phyloP scores from a whole-genome alignment of 2,797 vertebrate species.

The Psittacula derbiana region DNA sequence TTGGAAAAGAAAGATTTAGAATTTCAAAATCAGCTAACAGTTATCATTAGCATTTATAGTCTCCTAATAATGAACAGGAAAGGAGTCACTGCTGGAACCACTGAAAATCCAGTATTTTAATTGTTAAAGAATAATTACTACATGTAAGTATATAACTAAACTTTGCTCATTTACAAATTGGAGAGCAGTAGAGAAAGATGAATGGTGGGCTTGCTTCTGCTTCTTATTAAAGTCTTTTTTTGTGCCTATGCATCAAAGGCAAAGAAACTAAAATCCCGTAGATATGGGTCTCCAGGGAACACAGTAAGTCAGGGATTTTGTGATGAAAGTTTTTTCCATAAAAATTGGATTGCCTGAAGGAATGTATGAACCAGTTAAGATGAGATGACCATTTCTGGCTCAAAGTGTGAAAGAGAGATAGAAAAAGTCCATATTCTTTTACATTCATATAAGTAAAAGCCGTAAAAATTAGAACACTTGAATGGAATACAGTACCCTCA shows the following conservation, averaged over 20 bases:
- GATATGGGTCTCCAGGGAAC: neutral
- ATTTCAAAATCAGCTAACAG: neutral
- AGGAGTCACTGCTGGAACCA: neutral
- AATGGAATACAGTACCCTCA: neutral
- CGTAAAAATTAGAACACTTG: constrained; percentile 29
- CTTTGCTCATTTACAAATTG: neutral
- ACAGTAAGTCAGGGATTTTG: neutral
- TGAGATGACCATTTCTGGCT: constrained; percentile 31
- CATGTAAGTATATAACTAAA: neutral
- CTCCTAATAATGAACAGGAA: neutral
- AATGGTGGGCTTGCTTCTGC: neutral
- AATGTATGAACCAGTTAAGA: constrained; percentile 55
- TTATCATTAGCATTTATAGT: neutral
- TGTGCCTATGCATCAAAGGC: neutral
- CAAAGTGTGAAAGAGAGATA: neutral
- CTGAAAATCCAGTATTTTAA: neutral
- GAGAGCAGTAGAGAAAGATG: neutral
- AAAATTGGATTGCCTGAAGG: constrained; percentile 48
- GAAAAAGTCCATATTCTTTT: neutral
- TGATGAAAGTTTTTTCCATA: constrained; percentile 42
- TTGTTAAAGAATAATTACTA: neutral
- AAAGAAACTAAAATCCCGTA: constrained; percentile 7
- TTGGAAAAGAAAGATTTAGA: neutral
- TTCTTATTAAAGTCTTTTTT: constrained; percentile 3
- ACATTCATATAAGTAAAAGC: constrained; percentile 3